These are phyloP conservation scores for Megamerina dolium DNA, from an alignment of 2,888 invertebrate genomes.

Conservation along the genomic window DNA sequence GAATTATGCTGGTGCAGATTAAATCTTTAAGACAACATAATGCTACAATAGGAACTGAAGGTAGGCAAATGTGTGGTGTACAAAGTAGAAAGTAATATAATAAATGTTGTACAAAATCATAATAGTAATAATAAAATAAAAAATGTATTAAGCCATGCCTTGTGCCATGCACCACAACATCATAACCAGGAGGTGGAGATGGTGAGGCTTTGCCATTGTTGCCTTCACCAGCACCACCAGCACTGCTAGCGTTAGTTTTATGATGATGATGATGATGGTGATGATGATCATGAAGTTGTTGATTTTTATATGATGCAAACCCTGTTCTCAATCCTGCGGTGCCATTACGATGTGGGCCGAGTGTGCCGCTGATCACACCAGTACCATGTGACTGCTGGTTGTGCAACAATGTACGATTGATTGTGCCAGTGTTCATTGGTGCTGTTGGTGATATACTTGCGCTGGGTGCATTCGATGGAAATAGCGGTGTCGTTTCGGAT, in stretches of 20 bases:
- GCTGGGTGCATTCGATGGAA: conserved; percentile 45
- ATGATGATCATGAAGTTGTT: too few species aligned
- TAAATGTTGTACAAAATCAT: conserved; percentile 13
- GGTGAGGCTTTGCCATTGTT: conserved; percentile 42
- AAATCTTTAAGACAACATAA: too few species aligned
- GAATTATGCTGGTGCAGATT: too few species aligned
- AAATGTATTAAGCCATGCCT: conserved; percentile 49
- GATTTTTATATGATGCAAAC: conserved; percentile 37
- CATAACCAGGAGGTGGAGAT: conserved; percentile 51
- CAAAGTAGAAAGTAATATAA: conserved; percentile 12
- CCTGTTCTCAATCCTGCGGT: conserved; percentile 47
- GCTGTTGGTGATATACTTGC: conserved; percentile 46
- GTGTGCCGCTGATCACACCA: conserved; percentile 27
- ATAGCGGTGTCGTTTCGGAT: conserved; percentile 49
- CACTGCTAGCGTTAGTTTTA: conserved; percentile 39
- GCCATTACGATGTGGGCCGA: conserved; percentile 41
- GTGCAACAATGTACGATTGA: conserved; percentile 48
- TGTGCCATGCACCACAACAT: conserved; percentile 52
- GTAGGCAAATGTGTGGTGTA: too few species aligned
- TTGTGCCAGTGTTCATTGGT: conserved; percentile 42
- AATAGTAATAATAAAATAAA: conserved; percentile 21
- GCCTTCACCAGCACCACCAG: conserved; percentile 20
- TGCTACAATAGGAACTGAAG: too few species aligned
- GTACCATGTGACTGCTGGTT: conserved; percentile 44
- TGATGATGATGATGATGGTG: conserved; percentile 39